Evolutionary conservation across 1,140 invertebrate species (phyloP), one percentile per base, ranked within the genome.

Genomic region (Apis laboriosa): DNA sequence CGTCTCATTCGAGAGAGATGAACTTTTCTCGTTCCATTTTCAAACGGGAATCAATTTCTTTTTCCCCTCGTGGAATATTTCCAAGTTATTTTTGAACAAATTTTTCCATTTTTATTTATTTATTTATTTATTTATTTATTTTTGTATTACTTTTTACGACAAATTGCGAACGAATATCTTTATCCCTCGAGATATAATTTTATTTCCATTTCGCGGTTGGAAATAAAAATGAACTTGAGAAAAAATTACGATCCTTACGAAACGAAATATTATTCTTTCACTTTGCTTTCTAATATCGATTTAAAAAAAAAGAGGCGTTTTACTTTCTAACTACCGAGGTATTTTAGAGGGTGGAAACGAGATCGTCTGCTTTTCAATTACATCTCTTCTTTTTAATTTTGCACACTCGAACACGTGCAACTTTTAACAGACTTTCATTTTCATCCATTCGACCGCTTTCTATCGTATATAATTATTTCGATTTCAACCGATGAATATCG

Each of bases 321-420:
- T 70, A 58, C 77, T 78, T 78, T 78, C 76, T 77, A 67, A 66
- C 63, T 43, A 56, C 28, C 12, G 34, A 77, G 43, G 43, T 64
- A 53, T 76, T 43, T 7, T 28, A 77, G 19, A 61, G 75, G 63
- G 63, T 66, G 75, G 28, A 43, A 55, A 66, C 51, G 51, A 66
- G 67, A 60, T 72, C 53, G 63, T 77, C 21, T 51, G 12, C 49
- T 66, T 21, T 24, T 43, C 51, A 68, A 66, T 43, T 21, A n/a
- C 28, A 58, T 72, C 63, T 80, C 28, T 73, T 80, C 49, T 53
- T 80, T 80, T 43, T 63, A n/a, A 79, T 72, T 73, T 73, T 9
- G 61, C 11, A 51, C 12, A n/a, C 66, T 21, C 43, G 67, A 9
- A 13, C 12, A 21, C 28, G 19, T 9, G 49, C 43, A n/a, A 58